Evolutionary conservation across 2,797 vertebrate genomes (phyloP).

Genomic region (Hemitrygon akajei): DNA sequence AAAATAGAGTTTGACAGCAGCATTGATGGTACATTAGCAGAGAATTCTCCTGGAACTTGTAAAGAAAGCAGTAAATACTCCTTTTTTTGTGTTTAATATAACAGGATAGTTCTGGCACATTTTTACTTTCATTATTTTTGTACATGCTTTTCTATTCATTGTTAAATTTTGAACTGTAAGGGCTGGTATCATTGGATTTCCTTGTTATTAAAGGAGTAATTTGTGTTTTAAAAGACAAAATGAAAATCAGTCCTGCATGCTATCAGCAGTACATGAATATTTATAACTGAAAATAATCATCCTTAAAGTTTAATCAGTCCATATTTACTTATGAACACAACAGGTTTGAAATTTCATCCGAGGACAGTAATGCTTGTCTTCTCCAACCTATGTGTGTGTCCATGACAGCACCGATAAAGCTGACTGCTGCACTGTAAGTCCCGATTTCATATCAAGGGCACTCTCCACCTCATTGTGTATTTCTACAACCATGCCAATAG

Average conservation of each 20-base stretch:
- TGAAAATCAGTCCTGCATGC: neutral
- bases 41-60: neutral
- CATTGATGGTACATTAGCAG: slow-evolving; percentile 25
- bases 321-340: neutral
- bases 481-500: too few relatives aligned
- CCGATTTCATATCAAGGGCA: too few relatives aligned
- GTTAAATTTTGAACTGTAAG: neutral
- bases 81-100: neutral
- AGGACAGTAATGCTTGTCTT: neutral
- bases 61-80: neutral
- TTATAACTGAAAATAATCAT: neutral
- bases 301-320: neutral
- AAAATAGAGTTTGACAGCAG: neutral
- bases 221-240: slow-evolving; percentile 6
- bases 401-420: too few relatives aligned
- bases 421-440: too few relatives aligned
- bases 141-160: neutral
- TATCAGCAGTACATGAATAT: neutral
- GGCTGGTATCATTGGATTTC: neutral
- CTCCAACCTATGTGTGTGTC: too few relatives aligned
- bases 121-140: neutral
- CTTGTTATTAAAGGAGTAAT: neutral
- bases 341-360: neutral
- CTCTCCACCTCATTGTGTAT: too few relatives aligned
- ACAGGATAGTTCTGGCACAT: neutral